A percentile compares a stretch with the other conserved stretches of the same genome.
These are phyloP conservation scores for Oscheius sp. DNA, from an alignment of 2,888 invertebrate species.

Conservation along the genomic window DNA sequence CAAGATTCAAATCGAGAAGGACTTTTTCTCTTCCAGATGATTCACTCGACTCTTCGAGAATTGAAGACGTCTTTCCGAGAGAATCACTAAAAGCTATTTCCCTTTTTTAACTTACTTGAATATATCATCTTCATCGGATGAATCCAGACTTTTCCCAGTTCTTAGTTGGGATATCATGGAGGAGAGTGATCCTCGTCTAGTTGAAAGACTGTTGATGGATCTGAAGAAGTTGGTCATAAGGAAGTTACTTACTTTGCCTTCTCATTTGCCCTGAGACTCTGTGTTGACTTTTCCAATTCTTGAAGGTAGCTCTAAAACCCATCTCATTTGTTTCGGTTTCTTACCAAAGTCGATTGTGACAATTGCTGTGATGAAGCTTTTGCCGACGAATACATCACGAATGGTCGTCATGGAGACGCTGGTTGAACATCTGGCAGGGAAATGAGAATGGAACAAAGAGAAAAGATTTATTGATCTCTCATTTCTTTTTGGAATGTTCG, in stretches of 20 bases:
- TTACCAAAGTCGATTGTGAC: slow-evolving; percentile 20
- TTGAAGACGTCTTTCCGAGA: slow-evolving; percentile 8
- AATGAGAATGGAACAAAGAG: background rate
- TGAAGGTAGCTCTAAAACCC: slow-evolving; percentile 18
- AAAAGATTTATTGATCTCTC: background rate
- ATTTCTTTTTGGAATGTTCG: slow-evolving; percentile 9
- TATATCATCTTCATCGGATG: slow-evolving; percentile 8
- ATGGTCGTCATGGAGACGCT: slow-evolving; percentile 18
- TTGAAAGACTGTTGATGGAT: background rate
- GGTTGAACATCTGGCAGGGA: background rate
- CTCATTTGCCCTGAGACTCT: slow-evolving; percentile 5
- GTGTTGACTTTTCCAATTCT: slow-evolving; percentile 10
- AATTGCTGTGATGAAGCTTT: background rate
- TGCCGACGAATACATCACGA: slow-evolving; percentile 14
- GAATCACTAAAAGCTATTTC: slow-evolving; percentile 7
- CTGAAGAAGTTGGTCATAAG: background rate
- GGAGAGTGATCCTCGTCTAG: slow-evolving; percentile 13
- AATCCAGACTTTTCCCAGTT: slow-evolving; percentile 7
- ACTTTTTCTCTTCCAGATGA: slow-evolving; percentile 24
- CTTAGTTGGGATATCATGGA: slow-evolving; percentile 20
- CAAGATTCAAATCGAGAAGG: slow-evolving; percentile 16
- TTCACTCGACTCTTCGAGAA: slow-evolving; percentile 2
- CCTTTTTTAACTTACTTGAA: background rate
- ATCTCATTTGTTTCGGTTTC: background rate
- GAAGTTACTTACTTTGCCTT: slow-evolving; percentile 14